Conservation (phyloP, 2,888 invertebrate species). For the Hipparchia semele region DNA sequence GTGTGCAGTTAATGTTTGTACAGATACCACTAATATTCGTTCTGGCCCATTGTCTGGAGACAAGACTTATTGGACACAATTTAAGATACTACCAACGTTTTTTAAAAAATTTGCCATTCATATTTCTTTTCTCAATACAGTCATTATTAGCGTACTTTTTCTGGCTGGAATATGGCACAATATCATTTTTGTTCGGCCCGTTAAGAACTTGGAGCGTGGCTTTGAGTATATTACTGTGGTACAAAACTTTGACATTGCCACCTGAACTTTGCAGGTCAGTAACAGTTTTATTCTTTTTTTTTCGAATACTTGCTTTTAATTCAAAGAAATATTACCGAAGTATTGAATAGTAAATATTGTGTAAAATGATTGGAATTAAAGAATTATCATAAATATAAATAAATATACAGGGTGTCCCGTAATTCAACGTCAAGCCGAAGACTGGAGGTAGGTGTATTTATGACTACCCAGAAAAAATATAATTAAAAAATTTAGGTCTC, state of each 20-base stretch:
- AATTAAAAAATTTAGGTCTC: too few relatives aligned
- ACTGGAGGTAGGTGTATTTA: too few relatives aligned
- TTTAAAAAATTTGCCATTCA: constrained; percentile 77
- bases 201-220: constrained; percentile 91
- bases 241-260: constrained; percentile 84
- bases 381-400: too few relatives aligned
- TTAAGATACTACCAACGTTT: constrained; percentile 55
- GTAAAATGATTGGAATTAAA: too few relatives aligned
- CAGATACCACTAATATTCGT: constrained; percentile 90
- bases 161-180: constrained; percentile 90
- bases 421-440: too few relatives aligned
- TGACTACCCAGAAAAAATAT: too few relatives aligned
- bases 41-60: constrained; percentile 86
- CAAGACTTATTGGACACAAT: constrained; percentile 67
- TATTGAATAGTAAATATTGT: not conserved
- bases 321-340: not conserved
- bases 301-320: not conserved
- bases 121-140: constrained; percentile 83
- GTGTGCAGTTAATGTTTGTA: constrained; percentile 87
- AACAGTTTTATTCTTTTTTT: constrained; percentile 4
- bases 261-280: constrained; percentile 84
- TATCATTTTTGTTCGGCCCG: constrained; percentile 90
- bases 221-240: constrained; percentile 86
- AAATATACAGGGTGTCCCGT: too few relatives aligned
- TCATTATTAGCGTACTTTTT: constrained; percentile 88